A percentile compares a stretch with the other conserved stretches of the same genome.
phyloP scores from a whole-genome alignment of 2,888 invertebrate species.

The Hartigia nigra region DNA sequence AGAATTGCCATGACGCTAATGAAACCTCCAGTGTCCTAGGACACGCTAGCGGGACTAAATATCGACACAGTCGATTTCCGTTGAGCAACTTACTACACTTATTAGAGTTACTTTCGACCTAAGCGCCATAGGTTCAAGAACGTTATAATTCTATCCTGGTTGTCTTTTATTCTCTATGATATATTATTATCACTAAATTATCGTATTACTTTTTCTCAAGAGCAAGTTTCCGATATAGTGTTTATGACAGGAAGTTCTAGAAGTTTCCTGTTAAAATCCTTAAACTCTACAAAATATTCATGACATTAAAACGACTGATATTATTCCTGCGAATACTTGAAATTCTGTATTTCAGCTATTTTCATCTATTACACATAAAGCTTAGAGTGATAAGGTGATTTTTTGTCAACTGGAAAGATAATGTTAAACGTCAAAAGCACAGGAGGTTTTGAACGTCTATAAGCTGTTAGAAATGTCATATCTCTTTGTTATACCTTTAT shows the following conservation, averaged over 20 bases:
- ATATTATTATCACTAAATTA: neutral
- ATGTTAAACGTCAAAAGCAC: neutral
- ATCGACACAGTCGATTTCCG: neutral
- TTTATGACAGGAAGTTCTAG: neutral
- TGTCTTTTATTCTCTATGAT: neutral
- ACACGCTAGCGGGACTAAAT: neutral
- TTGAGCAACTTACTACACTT: neutral
- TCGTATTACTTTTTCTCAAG: neutral
- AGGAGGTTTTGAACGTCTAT: too few species aligned
- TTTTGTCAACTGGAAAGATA: neutral
- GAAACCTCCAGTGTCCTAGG: neutral
- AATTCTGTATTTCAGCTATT: neutral
- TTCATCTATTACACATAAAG: neutral
- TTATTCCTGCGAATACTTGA: neutral
- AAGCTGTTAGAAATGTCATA: neutral
- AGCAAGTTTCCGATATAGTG: neutral
- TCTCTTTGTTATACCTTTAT: neutral
- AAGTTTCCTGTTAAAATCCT: neutral
- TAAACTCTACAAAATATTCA: neutral
- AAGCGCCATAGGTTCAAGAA: neutral
- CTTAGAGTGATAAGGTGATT: neutral
- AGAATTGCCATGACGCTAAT: conserved; percentile 5
- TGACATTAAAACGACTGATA: neutral
- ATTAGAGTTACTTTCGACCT: neutral
- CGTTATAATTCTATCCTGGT: neutral